Base-by-base conservation (phyloP, 2,888 invertebrate species). In the Tenthredo notha region DNA sequence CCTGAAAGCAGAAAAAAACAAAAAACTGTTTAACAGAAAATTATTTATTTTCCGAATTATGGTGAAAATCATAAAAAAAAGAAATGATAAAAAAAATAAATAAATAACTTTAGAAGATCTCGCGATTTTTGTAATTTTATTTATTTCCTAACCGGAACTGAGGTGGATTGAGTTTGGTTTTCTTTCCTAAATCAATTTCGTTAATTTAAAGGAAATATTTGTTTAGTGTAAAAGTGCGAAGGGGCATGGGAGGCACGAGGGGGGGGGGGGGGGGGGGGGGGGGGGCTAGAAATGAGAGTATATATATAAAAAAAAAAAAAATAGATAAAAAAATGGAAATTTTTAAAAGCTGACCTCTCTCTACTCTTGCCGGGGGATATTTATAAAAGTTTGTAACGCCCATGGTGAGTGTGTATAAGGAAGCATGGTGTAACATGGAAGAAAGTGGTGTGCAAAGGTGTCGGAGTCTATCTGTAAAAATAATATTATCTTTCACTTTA, bases 401-500 rank as follows among this genome's bases (percentile, higher is more conserved):
- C 25, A 2, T 10, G 25, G 58, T 7, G 61, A 9, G 10, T 61
- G 61, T 25, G 61, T 61, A 18, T 61, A 61, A 25, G 21, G 21
- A 61, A 25, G 6, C 21, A 58, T 21, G 67, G 33, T 67, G 33
- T 67, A 72, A 5, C 33, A 7, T 15, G 33, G 33, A 67, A 67
- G 15, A 33, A 15, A 21, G 65, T 25, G 67, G 33, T 50, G 77
- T 77, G 47, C 21, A 50, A 29, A 54, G 40, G 18, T 80, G 80
- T 37, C 21, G 80, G 54, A 80, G 37, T 65, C 80, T 85, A 84
- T 86, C 87, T 80, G 77, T 84, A 88, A 87, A 89, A 88, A 90
- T 88, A 90, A 89, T 90, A 90, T 90, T 90, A 89, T 89, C 88
- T 86, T 88, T 89, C 86, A 86, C 87, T 88, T 86, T 84, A 85